Percentiles rank a stretch among this genome's conserved stretches.
phyloP scores from a whole-genome alignment of 2,113 vertebrate genomes.

The Microcebus ravelobensis region DNA sequence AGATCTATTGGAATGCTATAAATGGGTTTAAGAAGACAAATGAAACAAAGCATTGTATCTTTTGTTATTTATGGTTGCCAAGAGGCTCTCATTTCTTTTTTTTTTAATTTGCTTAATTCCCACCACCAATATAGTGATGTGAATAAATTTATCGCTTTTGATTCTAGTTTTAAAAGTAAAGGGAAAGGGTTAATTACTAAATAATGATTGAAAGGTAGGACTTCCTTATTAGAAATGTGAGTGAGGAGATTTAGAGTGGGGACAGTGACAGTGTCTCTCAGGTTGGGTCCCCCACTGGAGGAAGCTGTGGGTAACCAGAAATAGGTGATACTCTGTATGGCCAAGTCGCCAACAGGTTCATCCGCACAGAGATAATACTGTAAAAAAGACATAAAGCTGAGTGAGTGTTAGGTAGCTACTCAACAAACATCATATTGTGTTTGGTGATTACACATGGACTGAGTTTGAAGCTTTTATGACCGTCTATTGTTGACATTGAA shows the following conservation, averaged over 20 bases:
- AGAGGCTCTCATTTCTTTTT: neutral
- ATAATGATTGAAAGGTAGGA: neutral
- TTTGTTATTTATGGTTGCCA: neutral
- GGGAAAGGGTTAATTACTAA: neutral
- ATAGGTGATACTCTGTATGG: neutral
- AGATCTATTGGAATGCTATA: neutral
- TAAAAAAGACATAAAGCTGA: constrained; percentile 88
- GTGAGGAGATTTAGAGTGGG: neutral
- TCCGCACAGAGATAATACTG: constrained; percentile 82
- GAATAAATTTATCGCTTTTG: neutral
- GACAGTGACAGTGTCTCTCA: too few species aligned
- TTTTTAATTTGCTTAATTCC: neutral
- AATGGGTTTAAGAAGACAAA: neutral
- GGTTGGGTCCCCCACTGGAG: neutral
- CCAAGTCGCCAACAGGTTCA: neutral
- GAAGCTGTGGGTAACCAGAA: neutral
- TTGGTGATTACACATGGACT: constrained; percentile 94
- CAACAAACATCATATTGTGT: constrained; percentile 90
- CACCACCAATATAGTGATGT: neutral
- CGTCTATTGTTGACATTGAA: constrained; percentile 89
- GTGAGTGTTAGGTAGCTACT: constrained; percentile 89
- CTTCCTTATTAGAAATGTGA: neutral
- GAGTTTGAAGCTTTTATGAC: constrained; percentile 93
- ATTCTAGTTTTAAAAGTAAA: neutral
- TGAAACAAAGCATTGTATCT: neutral